Evolutionary conservation across 2,888 invertebrate species (phyloP), one percentile per base, ranked within the genome.

Genomic region (Caenorhabditis sp.): DNA sequence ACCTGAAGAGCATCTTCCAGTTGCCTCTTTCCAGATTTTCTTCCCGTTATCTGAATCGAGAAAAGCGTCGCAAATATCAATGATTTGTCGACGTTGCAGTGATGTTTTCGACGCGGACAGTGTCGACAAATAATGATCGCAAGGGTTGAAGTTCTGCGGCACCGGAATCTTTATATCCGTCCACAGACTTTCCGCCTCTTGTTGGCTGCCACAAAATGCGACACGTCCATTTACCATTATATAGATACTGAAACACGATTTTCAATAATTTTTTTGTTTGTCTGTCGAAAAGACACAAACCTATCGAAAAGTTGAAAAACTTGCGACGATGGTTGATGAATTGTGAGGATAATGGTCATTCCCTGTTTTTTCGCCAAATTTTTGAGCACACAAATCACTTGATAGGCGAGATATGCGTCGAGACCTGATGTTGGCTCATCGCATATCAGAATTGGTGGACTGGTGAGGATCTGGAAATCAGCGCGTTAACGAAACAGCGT

Each of bases 291-390:
- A n/a, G n/a, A n/a, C n/a, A n/a, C n/a, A n/a, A n/a, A 89, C 86
- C 89, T 93, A 89, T 95, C 94, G 86, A 97, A 96, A 90, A 95
- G 91, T 23, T 93, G 92, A 88, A 93, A 96, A 26, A 90, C 88
- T 88, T 96, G 95, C 0, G 95, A 95, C 0, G 94, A 94, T 0
- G 97, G 97, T 89, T 97, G 97, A 89, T 97, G 97, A 77, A 97
- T 94, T 0, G 96, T 96, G 85, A 93, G 92, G 17, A 97, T 91
- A 62, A 97, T 92, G 0, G 95, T 95, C 89, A 94, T 95, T 26
- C 95, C 94, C 83, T 92, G 88, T 3, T 83, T 74, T 24, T 69
- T 57, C 1, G 90, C 89, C 79, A 90, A 81, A 24, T 84, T 86
- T 77, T 88, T 88, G 79, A 90, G 82, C 51, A 79, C 79, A 54